Evolutionary conservation across 2,113 vertebrate species (phyloP).

Genomic region (Daboia siamensis): DNA sequence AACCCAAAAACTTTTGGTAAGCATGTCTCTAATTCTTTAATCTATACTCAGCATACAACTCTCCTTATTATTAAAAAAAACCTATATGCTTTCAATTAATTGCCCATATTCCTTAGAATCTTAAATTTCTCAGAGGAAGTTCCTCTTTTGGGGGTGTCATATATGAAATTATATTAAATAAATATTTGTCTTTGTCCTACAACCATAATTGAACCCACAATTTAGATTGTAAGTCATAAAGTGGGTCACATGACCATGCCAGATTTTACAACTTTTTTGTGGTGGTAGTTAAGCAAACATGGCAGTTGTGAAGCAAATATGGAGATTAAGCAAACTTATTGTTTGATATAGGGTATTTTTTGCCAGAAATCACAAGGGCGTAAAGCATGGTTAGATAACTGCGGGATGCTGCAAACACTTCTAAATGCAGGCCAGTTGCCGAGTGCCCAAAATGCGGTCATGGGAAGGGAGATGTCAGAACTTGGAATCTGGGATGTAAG

Average conservation of each 20-base stretch:
- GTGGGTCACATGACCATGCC: not conserved
- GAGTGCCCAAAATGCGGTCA: not conserved
- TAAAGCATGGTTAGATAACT: not conserved
- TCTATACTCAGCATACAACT: not conserved
- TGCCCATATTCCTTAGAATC: not conserved
- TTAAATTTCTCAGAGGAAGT: not conserved
- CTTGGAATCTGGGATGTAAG: not conserved
- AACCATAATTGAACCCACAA: not conserved
- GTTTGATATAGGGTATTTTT: not conserved
- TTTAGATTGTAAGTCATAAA: not conserved
- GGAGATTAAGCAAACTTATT: not conserved
- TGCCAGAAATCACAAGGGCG: not conserved
- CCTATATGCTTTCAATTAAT: constrained; percentile 23
- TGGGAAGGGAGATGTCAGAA: not conserved
- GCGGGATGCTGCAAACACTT: not conserved
- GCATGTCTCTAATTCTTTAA: constrained; percentile 41
- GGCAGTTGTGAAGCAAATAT: not conserved
- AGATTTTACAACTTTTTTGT: not conserved
- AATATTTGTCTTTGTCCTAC: not conserved
- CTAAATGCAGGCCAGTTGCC: not conserved
- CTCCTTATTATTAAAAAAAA: not conserved
- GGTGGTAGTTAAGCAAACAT: not conserved
- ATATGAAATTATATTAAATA: not conserved
- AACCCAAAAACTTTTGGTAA: constrained; percentile 97
- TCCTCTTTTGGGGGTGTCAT: not conserved